phyloP scores from a whole-genome alignment of 1,140 invertebrate species.

The Contarinia nasturtii region DNA sequence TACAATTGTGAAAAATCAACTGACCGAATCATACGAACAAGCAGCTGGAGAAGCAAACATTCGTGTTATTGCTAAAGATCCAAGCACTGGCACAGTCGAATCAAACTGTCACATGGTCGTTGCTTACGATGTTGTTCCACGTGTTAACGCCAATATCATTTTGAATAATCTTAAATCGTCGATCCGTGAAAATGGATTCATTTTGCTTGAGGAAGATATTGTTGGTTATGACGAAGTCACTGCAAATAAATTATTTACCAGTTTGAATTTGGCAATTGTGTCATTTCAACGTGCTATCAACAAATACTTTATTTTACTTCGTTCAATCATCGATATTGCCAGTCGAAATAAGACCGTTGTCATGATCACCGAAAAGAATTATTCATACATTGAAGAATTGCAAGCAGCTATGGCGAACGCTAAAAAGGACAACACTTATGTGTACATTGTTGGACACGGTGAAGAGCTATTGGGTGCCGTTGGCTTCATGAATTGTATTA shows the following conservation, averaged over 20 bases:
- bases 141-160: not conserved
- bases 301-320: slow-evolving; percentile 30
- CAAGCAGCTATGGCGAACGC: slow-evolving; percentile 45
- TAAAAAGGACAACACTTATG: slow-evolving; percentile 32
- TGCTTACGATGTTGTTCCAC: not conserved
- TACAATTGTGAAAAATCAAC: slow-evolving; percentile 26
- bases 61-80: not conserved
- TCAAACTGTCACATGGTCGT: not conserved
- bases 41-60: slow-evolving; percentile 14
- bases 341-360: slow-evolving; percentile 12
- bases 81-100: not conserved
- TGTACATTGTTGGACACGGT: slow-evolving; percentile 50
- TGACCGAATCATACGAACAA: slow-evolving; percentile 25
- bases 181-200: not conserved
- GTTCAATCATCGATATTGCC: slow-evolving; percentile 24
- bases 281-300: not conserved
- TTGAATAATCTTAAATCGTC: not conserved
- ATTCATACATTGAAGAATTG: slow-evolving; percentile 62
- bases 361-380: slow-evolving; percentile 43
- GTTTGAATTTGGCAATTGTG: not conserved
- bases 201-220: not conserved
- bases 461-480: slow-evolving; percentile 56
- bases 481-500: slow-evolving; percentile 77
- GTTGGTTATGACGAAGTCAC: not conserved
- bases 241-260: not conserved